These are phyloP conservation scores for Reticulitermes speratus DNA, from an alignment of 1,140 invertebrate genomes.

Conservation along the genomic window DNA sequence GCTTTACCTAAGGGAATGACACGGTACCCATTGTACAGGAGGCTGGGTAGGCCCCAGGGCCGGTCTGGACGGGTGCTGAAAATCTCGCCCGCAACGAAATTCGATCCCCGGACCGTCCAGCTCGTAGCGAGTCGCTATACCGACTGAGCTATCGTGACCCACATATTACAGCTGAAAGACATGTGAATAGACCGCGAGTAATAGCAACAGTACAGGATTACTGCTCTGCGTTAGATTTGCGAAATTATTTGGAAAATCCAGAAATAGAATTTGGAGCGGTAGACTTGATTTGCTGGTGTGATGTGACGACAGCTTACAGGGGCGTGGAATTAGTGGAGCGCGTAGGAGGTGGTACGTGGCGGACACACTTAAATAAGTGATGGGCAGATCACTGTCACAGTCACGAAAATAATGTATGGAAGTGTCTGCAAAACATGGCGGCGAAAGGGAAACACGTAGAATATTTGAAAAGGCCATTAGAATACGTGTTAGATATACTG, in stretches of 20 bases:
- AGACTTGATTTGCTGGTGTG: neutral
- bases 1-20: too few species aligned
- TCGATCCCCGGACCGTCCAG: too few species aligned
- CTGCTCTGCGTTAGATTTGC: too few species aligned
- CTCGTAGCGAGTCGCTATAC: too few species aligned
- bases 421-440: neutral
- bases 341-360: neutral
- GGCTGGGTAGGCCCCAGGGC: too few species aligned
- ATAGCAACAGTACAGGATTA: too few species aligned
- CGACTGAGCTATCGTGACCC: too few species aligned
- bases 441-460: neutral
- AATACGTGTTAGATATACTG: neutral
- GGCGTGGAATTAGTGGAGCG: neutral
- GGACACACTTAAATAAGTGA: slow-evolving; percentile 16
- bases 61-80: too few species aligned
- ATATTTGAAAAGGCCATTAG: neutral
- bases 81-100: too few species aligned
- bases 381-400: neutral
- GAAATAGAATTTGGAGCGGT: neutral
- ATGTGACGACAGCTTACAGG: neutral
- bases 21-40: too few species aligned
- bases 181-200: neutral
- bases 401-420: neutral
- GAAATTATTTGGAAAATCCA: neutral
- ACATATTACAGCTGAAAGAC: neutral